Conservation (phyloP, 2,113 vertebrate species). For the Sitta europaea region DNA sequence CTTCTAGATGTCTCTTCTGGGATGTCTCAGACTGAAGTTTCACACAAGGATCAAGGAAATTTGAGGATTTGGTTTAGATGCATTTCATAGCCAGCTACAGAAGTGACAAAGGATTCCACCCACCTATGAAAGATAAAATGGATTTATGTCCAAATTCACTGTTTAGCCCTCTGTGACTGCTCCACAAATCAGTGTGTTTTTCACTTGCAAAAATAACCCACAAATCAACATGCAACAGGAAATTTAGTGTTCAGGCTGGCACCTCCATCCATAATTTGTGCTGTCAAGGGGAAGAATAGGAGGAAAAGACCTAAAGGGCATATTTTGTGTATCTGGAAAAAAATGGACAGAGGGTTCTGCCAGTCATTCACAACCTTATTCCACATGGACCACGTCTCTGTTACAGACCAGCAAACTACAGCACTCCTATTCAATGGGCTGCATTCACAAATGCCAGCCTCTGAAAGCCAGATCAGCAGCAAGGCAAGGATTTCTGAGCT, state of each 20-base stretch:
- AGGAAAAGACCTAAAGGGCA: constrained; percentile 41
- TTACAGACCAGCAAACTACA: not conserved
- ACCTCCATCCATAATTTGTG: not conserved
- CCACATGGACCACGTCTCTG: not conserved
- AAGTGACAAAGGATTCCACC: not conserved
- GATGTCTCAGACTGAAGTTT: not conserved
- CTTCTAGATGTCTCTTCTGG: not conserved
- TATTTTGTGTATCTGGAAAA: constrained; percentile 7
- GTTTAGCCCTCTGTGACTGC: not conserved
- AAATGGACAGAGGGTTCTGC: not conserved
- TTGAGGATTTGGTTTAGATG: not conserved
- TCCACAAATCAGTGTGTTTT: not conserved
- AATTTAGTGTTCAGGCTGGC: constrained; percentile 13
- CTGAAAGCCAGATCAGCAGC: constrained; percentile 11
- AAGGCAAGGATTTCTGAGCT: not conserved
- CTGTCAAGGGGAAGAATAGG: constrained; percentile 10
- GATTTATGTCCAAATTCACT: not conserved
- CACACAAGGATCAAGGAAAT: not conserved
- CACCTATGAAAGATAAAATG: not conserved
- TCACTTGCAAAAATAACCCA: not conserved
- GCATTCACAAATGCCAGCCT: constrained; percentile 14
- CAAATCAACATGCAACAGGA: constrained; percentile 15
- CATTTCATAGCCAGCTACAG: not conserved
- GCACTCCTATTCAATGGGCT: not conserved
- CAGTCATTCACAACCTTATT: constrained; percentile 15